phyloP scores from a whole-genome alignment of 1,140 invertebrate genomes.

The Gryllus bimaculatus region DNA sequence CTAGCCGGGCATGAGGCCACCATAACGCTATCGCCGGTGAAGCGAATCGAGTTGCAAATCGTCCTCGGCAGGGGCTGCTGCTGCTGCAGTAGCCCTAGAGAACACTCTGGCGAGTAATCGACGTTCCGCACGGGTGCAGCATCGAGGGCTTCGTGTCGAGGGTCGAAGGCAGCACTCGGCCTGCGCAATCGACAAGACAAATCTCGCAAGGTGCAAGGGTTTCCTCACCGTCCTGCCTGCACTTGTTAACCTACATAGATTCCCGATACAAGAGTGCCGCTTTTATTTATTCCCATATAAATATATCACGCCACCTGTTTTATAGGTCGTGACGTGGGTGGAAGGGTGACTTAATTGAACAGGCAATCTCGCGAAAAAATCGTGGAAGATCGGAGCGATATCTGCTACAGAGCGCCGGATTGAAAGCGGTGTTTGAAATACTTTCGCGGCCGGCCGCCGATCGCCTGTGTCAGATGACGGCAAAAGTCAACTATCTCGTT shows the following conservation, averaged over 20 bases:
- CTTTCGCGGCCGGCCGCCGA: background rate
- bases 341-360: background rate
- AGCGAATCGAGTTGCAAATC: no score
- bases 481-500: background rate
- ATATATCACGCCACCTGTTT: slow-evolving; percentile 4
- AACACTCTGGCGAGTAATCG: no score
- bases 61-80: no score
- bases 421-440: background rate
- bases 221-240: background rate
- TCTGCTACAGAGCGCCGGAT: background rate
- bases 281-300: background rate
- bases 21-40: no score
- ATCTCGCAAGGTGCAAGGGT: background rate
- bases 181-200: background rate
- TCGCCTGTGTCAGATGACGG: background rate
- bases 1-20: no score
- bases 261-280: background rate
- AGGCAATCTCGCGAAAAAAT: background rate
- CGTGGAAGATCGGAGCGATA: background rate
- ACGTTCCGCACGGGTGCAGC: no score
- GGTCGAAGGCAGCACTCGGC: no score
- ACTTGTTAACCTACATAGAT: slow-evolving; percentile 1
- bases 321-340: background rate
- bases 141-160: no score
- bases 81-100: no score